A percentile compares a stretch with the other conserved stretches of the same genome.
Conservation (phyloP, 1,140 invertebrate genomes). For the Trialeurodes vaporariorum region DNA sequence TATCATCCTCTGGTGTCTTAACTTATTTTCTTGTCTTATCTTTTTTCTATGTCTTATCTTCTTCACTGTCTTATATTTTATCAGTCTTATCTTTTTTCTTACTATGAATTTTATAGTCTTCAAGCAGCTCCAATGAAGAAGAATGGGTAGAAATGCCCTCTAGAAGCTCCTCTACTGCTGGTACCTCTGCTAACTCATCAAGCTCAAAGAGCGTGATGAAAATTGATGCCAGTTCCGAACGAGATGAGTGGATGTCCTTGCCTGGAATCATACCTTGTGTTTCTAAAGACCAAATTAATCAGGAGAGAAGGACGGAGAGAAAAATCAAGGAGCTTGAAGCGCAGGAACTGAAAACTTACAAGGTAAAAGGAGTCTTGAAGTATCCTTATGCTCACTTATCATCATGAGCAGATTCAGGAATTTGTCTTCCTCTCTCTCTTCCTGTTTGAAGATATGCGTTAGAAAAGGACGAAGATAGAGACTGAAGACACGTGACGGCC, state of each 20-base stretch:
- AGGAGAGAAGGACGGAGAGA: constrained; percentile 6
- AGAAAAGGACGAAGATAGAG: not conserved
- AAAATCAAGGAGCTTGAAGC: constrained; percentile 11
- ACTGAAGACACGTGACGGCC: not conserved
- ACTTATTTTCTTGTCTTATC: too few relatives aligned
- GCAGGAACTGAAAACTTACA: constrained; percentile 6
- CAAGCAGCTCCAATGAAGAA: constrained; percentile 7
- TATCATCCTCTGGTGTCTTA: too few relatives aligned
- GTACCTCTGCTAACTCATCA: not conserved
- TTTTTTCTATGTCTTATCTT: too few relatives aligned
- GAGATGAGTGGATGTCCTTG: constrained; percentile 18
- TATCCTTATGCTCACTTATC: not conserved
- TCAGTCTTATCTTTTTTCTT: not conserved
- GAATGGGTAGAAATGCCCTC: constrained; percentile 19
- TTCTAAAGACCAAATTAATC: constrained; percentile 10
- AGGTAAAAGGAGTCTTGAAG: not conserved
- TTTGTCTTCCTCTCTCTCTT: not conserved
- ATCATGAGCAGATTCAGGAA: not conserved
- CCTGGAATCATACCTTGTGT: constrained; percentile 10
- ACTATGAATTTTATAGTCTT: not conserved
- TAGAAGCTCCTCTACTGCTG: not conserved
- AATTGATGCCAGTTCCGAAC: not conserved
- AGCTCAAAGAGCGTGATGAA: not conserved
- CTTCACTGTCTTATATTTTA: not conserved
- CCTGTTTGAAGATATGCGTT: too few relatives aligned